Base-by-base conservation (phyloP, 2,888 invertebrate species). In the Rhorus exstirpatorius region DNA sequence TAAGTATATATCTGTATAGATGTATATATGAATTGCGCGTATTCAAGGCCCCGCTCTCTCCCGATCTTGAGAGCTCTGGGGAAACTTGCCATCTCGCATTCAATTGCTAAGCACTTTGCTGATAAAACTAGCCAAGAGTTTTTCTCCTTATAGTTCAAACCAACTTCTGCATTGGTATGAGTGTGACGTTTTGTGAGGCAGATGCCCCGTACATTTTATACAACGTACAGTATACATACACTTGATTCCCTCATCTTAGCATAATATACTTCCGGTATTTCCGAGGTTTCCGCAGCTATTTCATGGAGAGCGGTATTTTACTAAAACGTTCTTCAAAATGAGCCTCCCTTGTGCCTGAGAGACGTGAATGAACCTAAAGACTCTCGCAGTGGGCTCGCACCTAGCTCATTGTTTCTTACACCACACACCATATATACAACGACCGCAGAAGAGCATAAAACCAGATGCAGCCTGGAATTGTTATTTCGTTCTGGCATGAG, bases 51-150 rank as follows among this genome's bases (percentile, higher is more conserved):
- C 65, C 41, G 3, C 44, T 44, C 35, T 53, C 58, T 41, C 63
- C 26, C 19, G 21, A 75, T 53, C 53, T 58, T 58, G 17, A 76
- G 24, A 49, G 49, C 38, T 76, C 76, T 60, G 55, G 24, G 63
- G 46, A 63, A 70, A 75, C 70, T 75, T 53, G 70, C 80, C 46
- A 58, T 63, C 51, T 70, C 46, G 53, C 53, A 55, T 70, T 70
- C 75, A 80, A 80, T 80, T 67, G 74, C 79, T 41, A 60, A 80
- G 46, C 61, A 75, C 55, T 63, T 75, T 61, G 70, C 68, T 41
- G 60, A 51, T 72, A 38, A 74, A 74, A 60, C 72, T 46, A 26
- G 46, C 63, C 58, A 19, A 53, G 72, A 74, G 17, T 60, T 58
- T 71, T 46, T 21, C 70, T 70, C 71, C 65, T 44, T 60, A n/a